phyloP scores from a whole-genome alignment of 2,113 vertebrate genomes.

The Gila orcuttii region DNA sequence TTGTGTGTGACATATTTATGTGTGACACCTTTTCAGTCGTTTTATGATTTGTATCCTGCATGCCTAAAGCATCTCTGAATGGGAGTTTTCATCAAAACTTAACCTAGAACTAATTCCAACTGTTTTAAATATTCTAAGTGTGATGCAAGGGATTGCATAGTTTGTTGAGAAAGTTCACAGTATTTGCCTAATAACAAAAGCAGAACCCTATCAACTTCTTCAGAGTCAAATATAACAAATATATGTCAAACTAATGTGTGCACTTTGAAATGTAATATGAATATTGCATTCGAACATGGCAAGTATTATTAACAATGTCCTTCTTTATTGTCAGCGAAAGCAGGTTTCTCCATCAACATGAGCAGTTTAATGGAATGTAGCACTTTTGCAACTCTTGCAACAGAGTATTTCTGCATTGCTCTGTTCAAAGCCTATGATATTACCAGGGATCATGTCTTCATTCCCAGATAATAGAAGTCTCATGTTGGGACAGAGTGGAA shows the following conservation, averaged over 20 bases:
- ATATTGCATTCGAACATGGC: background rate
- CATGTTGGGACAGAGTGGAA: background rate
- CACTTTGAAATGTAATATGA: background rate
- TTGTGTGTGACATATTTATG: background rate
- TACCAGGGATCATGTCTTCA: background rate
- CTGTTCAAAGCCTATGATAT: background rate
- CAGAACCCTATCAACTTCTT: background rate
- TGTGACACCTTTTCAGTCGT: background rate
- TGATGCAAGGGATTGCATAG: background rate
- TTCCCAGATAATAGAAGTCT: background rate
- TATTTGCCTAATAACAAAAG: background rate
- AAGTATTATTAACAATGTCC: background rate
- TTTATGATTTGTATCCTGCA: background rate
- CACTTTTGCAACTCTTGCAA: constrained; percentile 27
- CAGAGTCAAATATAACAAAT: background rate
- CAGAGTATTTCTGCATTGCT: background rate
- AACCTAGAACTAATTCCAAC: background rate
- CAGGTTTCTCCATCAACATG: background rate
- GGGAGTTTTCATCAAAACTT: background rate
- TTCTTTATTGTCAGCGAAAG: background rate
- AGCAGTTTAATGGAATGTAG: background rate
- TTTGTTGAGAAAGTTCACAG: constrained; percentile 15
- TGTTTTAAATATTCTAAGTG: background rate
- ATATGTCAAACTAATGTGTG: background rate
- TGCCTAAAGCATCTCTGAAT: constrained; percentile 23